A percentile compares a stretch with the other conserved stretches of the same genome.
These are phyloP conservation scores for Desmodus rotundus DNA, from an alignment of 2,113 vertebrate genomes.

Conservation along the genomic window DNA sequence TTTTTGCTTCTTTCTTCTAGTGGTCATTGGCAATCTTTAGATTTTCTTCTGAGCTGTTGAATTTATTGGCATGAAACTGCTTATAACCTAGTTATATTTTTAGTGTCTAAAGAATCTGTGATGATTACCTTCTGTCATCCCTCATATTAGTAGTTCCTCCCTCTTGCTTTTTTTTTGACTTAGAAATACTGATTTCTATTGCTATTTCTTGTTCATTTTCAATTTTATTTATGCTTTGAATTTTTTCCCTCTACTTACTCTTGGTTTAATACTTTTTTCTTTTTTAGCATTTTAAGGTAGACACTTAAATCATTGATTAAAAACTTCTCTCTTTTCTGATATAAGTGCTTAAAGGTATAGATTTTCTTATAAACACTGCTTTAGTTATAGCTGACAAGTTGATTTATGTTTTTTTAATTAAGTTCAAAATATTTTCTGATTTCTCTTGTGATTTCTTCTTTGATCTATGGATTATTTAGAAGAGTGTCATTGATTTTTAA, in stretches of 20 bases:
- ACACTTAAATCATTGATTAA: neutral
- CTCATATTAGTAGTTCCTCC: neutral
- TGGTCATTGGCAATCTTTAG: neutral
- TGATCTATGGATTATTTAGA: neutral
- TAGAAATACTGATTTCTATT: neutral
- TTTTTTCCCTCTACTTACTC: neutral
- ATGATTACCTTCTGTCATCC: neutral
- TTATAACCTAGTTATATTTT: neutral
- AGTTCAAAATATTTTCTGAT: neutral
- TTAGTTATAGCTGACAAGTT: neutral
- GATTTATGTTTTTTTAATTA: neutral
- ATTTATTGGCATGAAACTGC: neutral
- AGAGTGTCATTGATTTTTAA: neutral
- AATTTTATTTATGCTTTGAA: neutral
- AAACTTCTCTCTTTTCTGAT: neutral
- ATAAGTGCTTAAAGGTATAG: neutral
- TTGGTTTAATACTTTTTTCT: neutral
- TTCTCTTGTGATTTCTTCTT: neutral
- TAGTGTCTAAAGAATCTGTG: neutral
- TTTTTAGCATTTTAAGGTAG: neutral
- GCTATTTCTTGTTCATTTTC: neutral
- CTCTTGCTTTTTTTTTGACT: neutral
- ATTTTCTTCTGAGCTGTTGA: neutral
- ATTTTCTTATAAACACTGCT: neutral
- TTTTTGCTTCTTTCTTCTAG: neutral